These are phyloP conservation scores for Pyrocephalus nanus DNA, from an alignment of 2,797 vertebrate species.

Conservation along the genomic window DNA sequence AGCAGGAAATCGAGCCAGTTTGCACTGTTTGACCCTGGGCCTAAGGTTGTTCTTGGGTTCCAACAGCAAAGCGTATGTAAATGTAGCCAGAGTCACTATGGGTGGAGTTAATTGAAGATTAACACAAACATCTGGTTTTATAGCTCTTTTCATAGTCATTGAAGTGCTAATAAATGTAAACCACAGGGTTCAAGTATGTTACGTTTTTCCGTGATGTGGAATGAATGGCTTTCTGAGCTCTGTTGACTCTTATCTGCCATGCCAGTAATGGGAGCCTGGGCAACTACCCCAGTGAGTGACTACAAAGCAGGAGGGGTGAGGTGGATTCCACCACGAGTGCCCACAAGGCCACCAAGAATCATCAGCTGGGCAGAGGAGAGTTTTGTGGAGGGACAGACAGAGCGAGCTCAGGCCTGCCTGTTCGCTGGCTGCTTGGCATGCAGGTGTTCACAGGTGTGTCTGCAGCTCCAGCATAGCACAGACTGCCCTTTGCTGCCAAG, in stretches of 20 bases:
- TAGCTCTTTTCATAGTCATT: not conserved
- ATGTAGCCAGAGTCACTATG: not conserved
- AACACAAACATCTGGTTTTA: not conserved
- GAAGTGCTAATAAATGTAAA: not conserved
- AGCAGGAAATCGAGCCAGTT: not conserved
- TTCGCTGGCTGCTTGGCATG: not conserved
- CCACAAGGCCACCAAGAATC: not conserved
- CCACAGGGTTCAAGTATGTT: not conserved
- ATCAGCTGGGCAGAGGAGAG: not conserved
- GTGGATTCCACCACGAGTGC: not conserved
- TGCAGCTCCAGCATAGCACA: accelerated
- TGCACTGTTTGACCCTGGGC: not conserved
- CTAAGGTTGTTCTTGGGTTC: not conserved
- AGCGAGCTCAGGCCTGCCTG: accelerated
- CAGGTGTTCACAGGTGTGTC: accelerated
- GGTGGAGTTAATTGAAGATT: not conserved
- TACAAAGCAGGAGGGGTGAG: not conserved
- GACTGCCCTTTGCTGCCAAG: not conserved
- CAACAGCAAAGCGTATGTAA: not conserved
- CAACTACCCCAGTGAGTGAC: not conserved
- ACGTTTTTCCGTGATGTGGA: not conserved
- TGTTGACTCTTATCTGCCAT: not conserved
- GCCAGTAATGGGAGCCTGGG: not conserved
- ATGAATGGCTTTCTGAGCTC: not conserved
- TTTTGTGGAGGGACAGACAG: accelerated